Percentiles rank a stretch among this genome's conserved stretches.
phyloP scores from a whole-genome alignment of 2,888 invertebrate species.

The Priapulus caudatus region DNA sequence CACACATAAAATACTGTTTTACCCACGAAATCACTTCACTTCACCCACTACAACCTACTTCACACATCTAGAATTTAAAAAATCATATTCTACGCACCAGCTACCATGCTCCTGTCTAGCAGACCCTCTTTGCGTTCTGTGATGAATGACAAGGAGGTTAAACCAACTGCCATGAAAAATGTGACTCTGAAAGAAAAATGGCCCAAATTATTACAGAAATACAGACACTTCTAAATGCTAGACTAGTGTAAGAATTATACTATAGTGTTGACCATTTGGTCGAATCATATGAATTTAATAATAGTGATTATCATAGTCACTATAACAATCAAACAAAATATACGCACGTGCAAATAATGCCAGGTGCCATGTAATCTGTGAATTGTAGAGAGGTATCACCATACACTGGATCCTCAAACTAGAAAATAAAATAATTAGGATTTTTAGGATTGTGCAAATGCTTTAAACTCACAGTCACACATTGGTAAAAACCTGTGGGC shows the following conservation, averaged over 20 bases:
- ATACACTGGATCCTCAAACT: conserved; percentile 29
- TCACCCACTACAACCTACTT: no score
- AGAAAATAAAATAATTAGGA: conserved; percentile 18
- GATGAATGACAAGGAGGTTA: conserved; percentile 63
- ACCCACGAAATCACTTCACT: no score
- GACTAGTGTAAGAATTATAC: neutral
- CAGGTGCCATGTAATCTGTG: conserved; percentile 90
- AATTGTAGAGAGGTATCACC: conserved; percentile 64
- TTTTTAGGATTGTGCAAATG: neutral
- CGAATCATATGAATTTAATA: no score
- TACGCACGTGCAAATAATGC: conserved; percentile 54
- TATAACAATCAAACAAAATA: no score
- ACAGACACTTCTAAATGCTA: neutral
- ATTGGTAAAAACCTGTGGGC: no score
- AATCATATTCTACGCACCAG: no score
- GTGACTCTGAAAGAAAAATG: conserved; percentile 59
- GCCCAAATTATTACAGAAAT: neutral
- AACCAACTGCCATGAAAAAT: conserved; percentile 85
- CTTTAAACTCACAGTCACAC: no score
- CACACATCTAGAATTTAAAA: no score
- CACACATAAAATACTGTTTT: no score
- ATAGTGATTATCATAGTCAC: no score
- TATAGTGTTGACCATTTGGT: no score
- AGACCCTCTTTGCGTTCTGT: conserved; percentile 46
- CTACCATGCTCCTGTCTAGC: conserved; percentile 82